phyloP scores from a whole-genome alignment of 2,888 invertebrate genomes.

The Reticulitermes lucifugus region DNA sequence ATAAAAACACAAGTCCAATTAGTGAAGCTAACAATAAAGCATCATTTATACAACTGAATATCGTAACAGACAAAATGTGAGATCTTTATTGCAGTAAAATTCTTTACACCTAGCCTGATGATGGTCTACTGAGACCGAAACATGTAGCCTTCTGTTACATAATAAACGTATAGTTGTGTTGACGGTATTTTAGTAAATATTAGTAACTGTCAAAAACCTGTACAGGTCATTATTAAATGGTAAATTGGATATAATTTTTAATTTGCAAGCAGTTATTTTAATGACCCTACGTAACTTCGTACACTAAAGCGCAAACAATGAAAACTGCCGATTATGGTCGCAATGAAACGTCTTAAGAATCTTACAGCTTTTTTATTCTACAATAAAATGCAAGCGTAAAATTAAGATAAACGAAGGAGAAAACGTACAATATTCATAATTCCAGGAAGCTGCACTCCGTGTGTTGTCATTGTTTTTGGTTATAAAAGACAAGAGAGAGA shows the following conservation, averaged over 20 bases:
- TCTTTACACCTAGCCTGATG: too few relatives aligned
- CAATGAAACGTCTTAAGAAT: neutral
- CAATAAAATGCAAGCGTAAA: neutral
- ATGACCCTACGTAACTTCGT: neutral
- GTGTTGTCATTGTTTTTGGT: slow-evolving; percentile 7
- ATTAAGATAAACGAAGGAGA: slow-evolving; percentile 14
- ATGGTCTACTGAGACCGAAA: too few relatives aligned
- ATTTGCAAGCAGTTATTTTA: neutral
- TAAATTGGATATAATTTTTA: neutral
- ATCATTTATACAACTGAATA: too few relatives aligned
- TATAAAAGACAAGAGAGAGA: slow-evolving; percentile 16
- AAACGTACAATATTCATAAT: slow-evolving; percentile 19
- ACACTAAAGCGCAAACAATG: neutral
- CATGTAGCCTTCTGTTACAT: too few relatives aligned
- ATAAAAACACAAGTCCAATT: too few relatives aligned
- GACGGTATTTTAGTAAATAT: too few relatives aligned
- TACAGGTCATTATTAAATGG: neutral
- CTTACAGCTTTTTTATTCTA: neutral
- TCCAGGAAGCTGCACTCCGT: slow-evolving; percentile 4
- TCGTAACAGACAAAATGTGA: too few relatives aligned
- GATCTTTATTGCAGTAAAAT: too few relatives aligned
- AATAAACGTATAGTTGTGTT: too few relatives aligned
- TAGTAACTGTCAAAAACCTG: too few relatives aligned
- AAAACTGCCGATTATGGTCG: neutral
- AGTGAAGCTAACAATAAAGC: too few relatives aligned